Evolutionary conservation across 2,797 vertebrate genomes (phyloP), one percentile per base, ranked within the genome.

Genomic region (Acrocephalus scirpaceus): DNA sequence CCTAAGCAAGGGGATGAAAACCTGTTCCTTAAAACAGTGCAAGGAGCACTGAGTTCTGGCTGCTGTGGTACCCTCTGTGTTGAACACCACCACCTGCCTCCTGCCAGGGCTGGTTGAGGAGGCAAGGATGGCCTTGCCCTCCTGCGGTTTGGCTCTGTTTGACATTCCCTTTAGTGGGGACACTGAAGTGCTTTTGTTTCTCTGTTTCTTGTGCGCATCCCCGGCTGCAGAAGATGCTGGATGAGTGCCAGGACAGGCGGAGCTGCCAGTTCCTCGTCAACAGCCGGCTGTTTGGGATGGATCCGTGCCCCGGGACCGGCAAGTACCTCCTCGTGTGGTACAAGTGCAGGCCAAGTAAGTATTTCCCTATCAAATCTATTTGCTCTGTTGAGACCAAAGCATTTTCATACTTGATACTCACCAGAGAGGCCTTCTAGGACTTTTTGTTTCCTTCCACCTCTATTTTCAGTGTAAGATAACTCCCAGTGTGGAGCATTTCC

Each of bases 261-360:
- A 99, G 98, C 96, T 99, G 99, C 98, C 98, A 98, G 96, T 97
- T 99, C 78, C 98, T 99, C 50, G 98, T 99, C 97, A 99, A 98
- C 95, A 99, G 98, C 96, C 98, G 98, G 38, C 98, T 99, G 74
- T 99, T 99, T n/a, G 99, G 99, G 56, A 95, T 42, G 5, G 98
- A 99, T 95, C 98, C 98, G 15, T 99, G 99, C 97, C 99, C 99
- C 3, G 98, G 98, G 91, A 98, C 98, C n/a, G 96, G 98, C 95
- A 99, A 99, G 97, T 98, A 99, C 97, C 98, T 99, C 97, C 97
- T 98, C 57, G 98, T 99, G 85, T 98, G 98, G 98, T 99, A 99
- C 98, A 99, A 99, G 97, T 99, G 99, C 98, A 98, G 98, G 96
- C 99, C 99, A 58, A 99, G 99, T 99, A 97, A 99, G 99, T 98